These are phyloP conservation scores for Myotis yumanensis DNA, from an alignment of 2,113 vertebrate genomes.

Conservation along the genomic window DNA sequence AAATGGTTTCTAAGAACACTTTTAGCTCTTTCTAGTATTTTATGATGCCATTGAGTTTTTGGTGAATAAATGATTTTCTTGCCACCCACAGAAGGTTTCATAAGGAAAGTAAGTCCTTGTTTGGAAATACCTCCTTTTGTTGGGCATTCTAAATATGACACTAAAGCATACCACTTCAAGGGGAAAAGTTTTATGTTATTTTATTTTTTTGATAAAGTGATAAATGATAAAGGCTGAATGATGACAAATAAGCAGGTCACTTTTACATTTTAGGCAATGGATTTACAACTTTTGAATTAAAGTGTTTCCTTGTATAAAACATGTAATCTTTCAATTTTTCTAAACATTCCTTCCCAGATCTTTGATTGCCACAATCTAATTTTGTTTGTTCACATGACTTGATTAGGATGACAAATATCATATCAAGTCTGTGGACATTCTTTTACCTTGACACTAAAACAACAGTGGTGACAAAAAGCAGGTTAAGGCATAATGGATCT, in stretches of 20 bases:
- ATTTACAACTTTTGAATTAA: slow-evolving; percentile 15
- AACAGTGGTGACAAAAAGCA: slow-evolving; percentile 83
- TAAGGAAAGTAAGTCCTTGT: slow-evolving; percentile 1
- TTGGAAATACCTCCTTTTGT: slow-evolving; percentile 12
- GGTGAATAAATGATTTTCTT: not conserved
- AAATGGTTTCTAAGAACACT: not conserved
- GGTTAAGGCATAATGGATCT: slow-evolving; percentile 77
- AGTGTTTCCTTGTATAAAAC: slow-evolving; percentile 63
- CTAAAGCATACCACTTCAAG: not conserved
- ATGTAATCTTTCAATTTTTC: slow-evolving; percentile 44
- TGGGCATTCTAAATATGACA: not conserved
- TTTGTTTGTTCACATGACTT: slow-evolving; percentile 76
- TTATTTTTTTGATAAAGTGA: slow-evolving; percentile 35
- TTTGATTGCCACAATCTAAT: slow-evolving; percentile 77
- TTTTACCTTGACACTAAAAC: slow-evolving; percentile 81
- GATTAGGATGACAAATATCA: slow-evolving; percentile 81
- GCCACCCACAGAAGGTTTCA: not conserved
- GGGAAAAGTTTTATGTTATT: not conserved
- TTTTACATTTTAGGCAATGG: not conserved
- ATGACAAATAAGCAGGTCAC: not conserved
- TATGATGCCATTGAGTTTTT: not conserved
- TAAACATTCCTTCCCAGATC: slow-evolving; percentile 66
- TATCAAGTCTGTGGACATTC: slow-evolving; percentile 77
- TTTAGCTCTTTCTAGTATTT: not conserved
- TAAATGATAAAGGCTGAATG: not conserved